Evolutionary conservation across 2,888 invertebrate species (phyloP).

Genomic region (Bembecia ichneumoniformis): DNA sequence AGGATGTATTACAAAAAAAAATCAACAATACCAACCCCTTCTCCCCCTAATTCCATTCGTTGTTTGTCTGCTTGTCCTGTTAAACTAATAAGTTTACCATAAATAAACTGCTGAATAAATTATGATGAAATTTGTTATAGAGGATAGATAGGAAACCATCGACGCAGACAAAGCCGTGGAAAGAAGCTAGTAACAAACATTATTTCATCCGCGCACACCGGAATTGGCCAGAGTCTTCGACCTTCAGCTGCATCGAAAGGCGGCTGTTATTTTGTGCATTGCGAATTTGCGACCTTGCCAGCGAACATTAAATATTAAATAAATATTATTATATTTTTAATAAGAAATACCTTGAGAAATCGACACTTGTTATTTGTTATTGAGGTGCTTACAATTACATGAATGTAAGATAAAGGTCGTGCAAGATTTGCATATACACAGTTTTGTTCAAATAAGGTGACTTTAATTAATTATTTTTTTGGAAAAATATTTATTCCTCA

Average conservation of each 20-base stretch:
- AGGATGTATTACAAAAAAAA: too few relatives aligned
- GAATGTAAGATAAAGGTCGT: too few relatives aligned
- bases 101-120: not conserved
- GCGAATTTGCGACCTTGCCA: not conserved
- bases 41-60: too few relatives aligned
- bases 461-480: too few relatives aligned
- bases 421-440: too few relatives aligned
- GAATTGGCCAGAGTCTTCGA: not conserved
- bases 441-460: too few relatives aligned
- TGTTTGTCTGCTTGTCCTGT: not conserved
- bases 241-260: not conserved
- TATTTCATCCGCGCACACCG: not conserved
- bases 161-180: not conserved
- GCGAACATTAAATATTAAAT: not conserved
- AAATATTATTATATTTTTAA: not conserved
- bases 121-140: not conserved
- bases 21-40: too few relatives aligned
- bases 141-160: not conserved
- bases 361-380: too few relatives aligned
- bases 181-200: not conserved
- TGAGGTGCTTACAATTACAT: too few relatives aligned
- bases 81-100: not conserved
- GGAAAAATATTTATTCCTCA: too few relatives aligned
- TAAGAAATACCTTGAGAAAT: not conserved
- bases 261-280: not conserved